phyloP scores from a whole-genome alignment of 2,113 vertebrate genomes.

The Lampris incognitus region DNA sequence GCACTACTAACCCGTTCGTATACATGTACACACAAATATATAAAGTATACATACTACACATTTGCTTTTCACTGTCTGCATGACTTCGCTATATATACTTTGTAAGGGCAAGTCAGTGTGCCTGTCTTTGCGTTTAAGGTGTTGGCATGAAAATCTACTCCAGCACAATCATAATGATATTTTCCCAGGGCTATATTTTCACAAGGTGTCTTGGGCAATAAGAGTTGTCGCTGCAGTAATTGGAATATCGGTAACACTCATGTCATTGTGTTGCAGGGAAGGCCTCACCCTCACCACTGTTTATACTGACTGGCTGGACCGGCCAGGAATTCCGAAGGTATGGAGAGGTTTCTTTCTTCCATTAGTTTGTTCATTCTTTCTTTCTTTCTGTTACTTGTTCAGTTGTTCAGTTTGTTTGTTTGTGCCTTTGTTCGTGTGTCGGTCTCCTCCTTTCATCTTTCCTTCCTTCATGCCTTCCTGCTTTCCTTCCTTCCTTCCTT shows the following conservation, averaged over 20 bases:
- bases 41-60: not conserved
- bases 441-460: not conserved
- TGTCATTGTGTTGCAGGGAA: slow-evolving; percentile 84
- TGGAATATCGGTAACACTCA: slow-evolving; percentile 60
- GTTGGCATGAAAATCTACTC: slow-evolving; percentile 46
- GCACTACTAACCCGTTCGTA: not conserved
- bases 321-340: slow-evolving; percentile 93
- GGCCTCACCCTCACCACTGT: slow-evolving; percentile 88
- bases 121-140: slow-evolving; percentile 64
- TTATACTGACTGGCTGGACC: slow-evolving; percentile 92
- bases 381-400: not conserved
- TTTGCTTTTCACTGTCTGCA: slow-evolving; percentile 45
- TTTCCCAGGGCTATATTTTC: slow-evolving; percentile 65
- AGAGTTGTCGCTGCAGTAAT: slow-evolving; percentile 62
- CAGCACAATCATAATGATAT: slow-evolving; percentile 41
- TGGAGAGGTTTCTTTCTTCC: slow-evolving; percentile 2
- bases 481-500: not conserved
- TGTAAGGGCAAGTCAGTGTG: slow-evolving; percentile 54
- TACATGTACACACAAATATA: slow-evolving; percentile 23
- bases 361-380: slow-evolving; percentile 9
- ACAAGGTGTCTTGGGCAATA: slow-evolving; percentile 63
- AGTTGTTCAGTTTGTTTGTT: not conserved
- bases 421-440: not conserved
- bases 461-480: not conserved
- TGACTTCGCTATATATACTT: slow-evolving; percentile 30